Conservation (phyloP, 1,140 invertebrate genomes). For the Oryzaephilus surinamensis region DNA sequence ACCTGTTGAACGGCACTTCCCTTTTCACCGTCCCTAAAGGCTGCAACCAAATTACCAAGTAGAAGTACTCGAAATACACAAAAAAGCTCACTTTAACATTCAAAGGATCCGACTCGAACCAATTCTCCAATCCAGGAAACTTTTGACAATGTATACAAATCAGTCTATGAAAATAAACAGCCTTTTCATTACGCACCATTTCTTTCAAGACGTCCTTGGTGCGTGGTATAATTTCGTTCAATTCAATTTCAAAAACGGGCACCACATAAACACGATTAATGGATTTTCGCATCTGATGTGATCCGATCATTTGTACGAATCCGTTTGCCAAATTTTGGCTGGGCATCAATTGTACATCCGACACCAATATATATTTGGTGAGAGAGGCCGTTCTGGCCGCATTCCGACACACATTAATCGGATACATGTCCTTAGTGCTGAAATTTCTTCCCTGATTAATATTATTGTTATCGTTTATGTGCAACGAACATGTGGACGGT, state of each 20-base stretch:
- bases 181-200: conserved; percentile 39
- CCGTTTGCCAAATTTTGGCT: conserved; percentile 50
- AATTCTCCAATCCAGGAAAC: conserved; percentile 62
- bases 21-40: conserved; percentile 55
- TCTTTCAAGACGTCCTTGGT: conserved; percentile 44
- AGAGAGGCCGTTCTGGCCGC: conserved; percentile 49
- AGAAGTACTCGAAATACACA: not conserved
- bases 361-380: conserved; percentile 59
- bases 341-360: conserved; percentile 65
- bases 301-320: conserved; percentile 49
- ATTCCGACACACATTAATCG: conserved; percentile 66
- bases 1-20: conserved; percentile 62
- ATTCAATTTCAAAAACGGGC: conserved; percentile 65
- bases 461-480: conserved; percentile 7
- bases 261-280: conserved; percentile 59
- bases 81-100: conserved; percentile 18
- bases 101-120: conserved; percentile 45
- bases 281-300: conserved; percentile 17
- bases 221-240: conserved; percentile 45
- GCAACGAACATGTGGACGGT: too few species aligned
- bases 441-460: not conserved
- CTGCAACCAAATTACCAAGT: conserved; percentile 30
- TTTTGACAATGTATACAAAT: conserved; percentile 67
- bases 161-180: conserved; percentile 53
- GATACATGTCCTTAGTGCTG: conserved; percentile 49